Percentiles rank a stretch among this genome's conserved stretches.
Conservation (phyloP, 2,797 vertebrate species). For the Bradypodion ventrale region DNA sequence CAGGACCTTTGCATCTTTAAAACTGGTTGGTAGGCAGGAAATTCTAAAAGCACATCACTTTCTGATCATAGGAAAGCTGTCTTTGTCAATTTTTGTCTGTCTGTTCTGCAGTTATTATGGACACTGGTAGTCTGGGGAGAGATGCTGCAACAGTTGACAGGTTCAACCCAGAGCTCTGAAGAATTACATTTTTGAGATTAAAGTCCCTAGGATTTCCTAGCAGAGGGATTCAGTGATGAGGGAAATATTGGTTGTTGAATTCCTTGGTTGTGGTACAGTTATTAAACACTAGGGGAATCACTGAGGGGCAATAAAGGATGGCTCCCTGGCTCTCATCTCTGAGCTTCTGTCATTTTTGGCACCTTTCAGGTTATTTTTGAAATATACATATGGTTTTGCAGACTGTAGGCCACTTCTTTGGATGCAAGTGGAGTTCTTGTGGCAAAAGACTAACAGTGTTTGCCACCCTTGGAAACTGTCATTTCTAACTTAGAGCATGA, state of each 20-base stretch:
- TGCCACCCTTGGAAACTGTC: background rate
- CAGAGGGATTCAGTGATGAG: background rate
- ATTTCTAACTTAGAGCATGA: constrained; percentile 19
- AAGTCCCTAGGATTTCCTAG: too few species aligned
- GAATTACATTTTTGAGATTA: too few species aligned
- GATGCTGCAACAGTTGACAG: too few species aligned
- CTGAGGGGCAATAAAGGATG: too few species aligned
- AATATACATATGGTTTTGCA: too few species aligned
- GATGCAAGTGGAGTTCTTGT: too few species aligned
- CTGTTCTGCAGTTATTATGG: background rate
- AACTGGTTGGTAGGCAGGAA: background rate
- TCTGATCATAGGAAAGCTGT: too few species aligned
- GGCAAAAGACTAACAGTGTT: too few species aligned
- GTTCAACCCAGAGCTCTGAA: too few species aligned
- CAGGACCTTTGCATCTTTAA: background rate
- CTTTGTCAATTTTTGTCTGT: background rate
- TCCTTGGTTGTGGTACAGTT: background rate
- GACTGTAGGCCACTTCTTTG: too few species aligned
- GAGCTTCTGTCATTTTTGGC: background rate
- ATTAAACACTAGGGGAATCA: background rate
- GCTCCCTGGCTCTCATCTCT: background rate
- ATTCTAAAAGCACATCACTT: background rate
- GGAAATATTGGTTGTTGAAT: background rate
- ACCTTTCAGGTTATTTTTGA: too few species aligned
- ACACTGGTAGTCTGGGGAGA: background rate